Evolutionary conservation across 2,888 invertebrate species (phyloP).

Genomic region (Xanthorhoe spadicearia): DNA sequence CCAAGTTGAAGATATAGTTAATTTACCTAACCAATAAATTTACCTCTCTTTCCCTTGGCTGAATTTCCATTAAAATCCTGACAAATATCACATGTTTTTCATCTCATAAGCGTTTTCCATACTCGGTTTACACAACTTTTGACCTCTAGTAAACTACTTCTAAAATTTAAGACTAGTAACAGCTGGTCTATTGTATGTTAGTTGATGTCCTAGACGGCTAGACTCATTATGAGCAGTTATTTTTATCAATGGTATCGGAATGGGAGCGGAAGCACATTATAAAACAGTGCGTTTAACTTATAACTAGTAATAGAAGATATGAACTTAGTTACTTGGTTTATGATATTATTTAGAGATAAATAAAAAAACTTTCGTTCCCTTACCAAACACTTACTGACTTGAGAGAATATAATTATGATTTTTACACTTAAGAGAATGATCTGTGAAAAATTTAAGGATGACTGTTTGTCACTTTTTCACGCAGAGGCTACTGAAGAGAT

Average conservation of each 20-base stretch:
- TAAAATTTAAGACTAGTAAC: neutral
- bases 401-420: too few relatives aligned
- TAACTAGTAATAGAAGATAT: too few relatives aligned
- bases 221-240: conserved; percentile 13
- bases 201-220: conserved; percentile 13
- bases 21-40: neutral
- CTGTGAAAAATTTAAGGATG: too few relatives aligned
- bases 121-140: too few relatives aligned
- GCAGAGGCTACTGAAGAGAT: too few relatives aligned
- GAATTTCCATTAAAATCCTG: too few relatives aligned
- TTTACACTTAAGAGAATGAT: too few relatives aligned
- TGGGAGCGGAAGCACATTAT: conserved; percentile 26
- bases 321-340: neutral
- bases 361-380: neutral
- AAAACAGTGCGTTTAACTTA: conserved; percentile 5
- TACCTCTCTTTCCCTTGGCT: too few relatives aligned
- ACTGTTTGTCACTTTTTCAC: too few relatives aligned
- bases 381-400: too few relatives aligned
- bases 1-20: neutral
- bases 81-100: too few relatives aligned
- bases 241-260: conserved; percentile 22
- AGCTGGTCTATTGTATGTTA: neutral
- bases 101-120: too few relatives aligned
- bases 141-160: neutral
- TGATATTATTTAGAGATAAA: neutral